Evolutionary conservation across 2,888 invertebrate species (phyloP), one percentile per base, ranked within the genome.

Genomic region (Mythimna impura): DNA sequence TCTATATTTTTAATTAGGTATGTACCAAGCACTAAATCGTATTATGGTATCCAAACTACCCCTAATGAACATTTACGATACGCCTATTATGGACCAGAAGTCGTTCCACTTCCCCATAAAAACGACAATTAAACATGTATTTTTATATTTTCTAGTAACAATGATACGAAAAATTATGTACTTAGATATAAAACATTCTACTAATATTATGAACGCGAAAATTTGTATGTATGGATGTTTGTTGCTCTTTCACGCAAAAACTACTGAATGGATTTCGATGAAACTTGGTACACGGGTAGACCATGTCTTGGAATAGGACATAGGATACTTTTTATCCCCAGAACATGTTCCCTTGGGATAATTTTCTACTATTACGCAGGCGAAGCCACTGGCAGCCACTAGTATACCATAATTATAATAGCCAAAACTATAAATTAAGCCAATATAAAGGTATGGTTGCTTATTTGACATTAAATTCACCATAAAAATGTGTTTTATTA

Each of bases 401-500:
- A 36, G 36, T 72, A 78, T 62, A 81, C 71, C 73, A 55, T 62
- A 80, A 76, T 78, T 47, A 77, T 67, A 60, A 75, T 73, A 73
- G 30, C 34, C 34, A 61, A 54, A 80, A 78, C 80, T 61, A 87
- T 87, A 88, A 87, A 87, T 83, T 79, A 81, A 67, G 66, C 64
- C 50, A 78, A 82, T 71, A 81, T 79, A 85, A 82, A 71, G 73
- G 61, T 50, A 61, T 52, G 68, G 76, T 73, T 73, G 66, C 75
- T 73, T 85, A 74, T 87, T 82, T 77, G 83, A 78, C 76, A 85
- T 86, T 79, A 88, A 86, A 86, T 70, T 76, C 73, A 78, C 78
- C 68, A 83, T 86, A 77, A 88, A 87, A 81, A 79, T 66, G 81
- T 83, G 78, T 87, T 86, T 84, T 83, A 87, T 83, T 76, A 58